Conservation (phyloP, 2,888 invertebrate species). For the Sceliomorpha sp. region DNA sequence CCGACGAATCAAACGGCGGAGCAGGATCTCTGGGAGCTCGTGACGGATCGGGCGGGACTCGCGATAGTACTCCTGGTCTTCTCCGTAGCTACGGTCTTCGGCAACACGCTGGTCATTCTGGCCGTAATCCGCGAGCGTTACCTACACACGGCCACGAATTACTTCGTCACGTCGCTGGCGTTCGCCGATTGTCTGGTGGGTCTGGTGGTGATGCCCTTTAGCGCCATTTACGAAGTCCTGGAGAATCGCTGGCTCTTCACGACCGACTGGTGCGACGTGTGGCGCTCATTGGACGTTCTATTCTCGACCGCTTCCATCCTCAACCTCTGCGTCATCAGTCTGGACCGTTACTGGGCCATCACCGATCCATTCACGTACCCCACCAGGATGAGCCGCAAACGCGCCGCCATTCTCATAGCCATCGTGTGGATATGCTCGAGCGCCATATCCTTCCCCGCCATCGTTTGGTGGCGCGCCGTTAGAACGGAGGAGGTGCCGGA, state of each 20-base stretch:
- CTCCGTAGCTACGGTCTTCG: conserved; percentile 95
- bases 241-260: conserved; percentile 97
- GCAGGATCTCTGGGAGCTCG: conserved; percentile 79
- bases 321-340: conserved; percentile 97
- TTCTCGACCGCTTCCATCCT: conserved; percentile 98
- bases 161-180: conserved; percentile 97
- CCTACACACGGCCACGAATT: conserved; percentile 97
- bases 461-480: conserved; percentile 96
- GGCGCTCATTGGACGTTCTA: conserved; percentile 97
- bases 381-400: conserved; percentile 93
- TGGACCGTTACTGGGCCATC: conserved; percentile 99
- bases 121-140: conserved; percentile 96
- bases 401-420: conserved; percentile 93
- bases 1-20: conserved; percentile 59
- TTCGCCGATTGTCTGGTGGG: conserved; percentile 98
- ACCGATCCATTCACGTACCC: conserved; percentile 99
- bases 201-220: conserved; percentile 98
- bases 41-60: conserved; percentile 87
- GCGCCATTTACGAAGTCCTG: conserved; percentile 92
- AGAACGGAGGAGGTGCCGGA: conserved; percentile 89
- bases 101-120: conserved; percentile 95
- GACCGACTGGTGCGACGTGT: conserved; percentile 97
- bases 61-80: conserved; percentile 92
- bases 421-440: conserved; percentile 98
- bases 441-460: conserved; percentile 98